Evolutionary conservation across 1,140 invertebrate genomes (phyloP), one percentile per base, ranked within the genome.

Genomic region (Drosophila obscura): DNA sequence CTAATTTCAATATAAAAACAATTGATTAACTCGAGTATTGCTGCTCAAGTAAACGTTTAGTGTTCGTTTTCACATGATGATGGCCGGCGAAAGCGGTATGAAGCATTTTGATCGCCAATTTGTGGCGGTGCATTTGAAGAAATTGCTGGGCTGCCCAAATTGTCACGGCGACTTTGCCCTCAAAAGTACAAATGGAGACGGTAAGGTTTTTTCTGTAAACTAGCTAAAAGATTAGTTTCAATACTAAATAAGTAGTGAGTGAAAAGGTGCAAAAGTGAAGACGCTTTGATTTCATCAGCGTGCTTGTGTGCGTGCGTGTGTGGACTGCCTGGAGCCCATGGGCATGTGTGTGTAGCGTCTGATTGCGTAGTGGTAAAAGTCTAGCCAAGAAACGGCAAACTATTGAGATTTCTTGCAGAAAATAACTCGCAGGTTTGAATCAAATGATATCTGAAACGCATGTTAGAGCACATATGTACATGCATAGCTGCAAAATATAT

Each of bases 41-140:
- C 4, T 13, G 1, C 1, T 2, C 0, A 39, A 19, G 6, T 19
- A 4, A 55, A 16, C 5, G 28, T 2, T 44, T 6, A 9, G 31
- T 31, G 31, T 31, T 31, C 2, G 0, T 26, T 16, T 0, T 3
- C 8, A 8, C 4, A 15, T 43, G 66, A 85, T 59, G 57, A 65
- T 78, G 22, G 41, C 48, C 19, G 66, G 72, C 52, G 56, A 72
- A 9, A 62, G 63, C 15, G 50, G 58, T 7, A 39, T 71, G 1
- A 81, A 77, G 45, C 51, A 71, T 35, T 91, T 91, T 13, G 90
- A 85, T 76, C 69, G 61, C 31, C 77, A 77, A 48, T 91, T 91
- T 57, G 82, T 91, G 24, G 82, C 80, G 2, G 53, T 45, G 0
- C 73, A 81, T 31, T 74, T 85, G 46, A 64, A 62, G 6, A 69